A percentile compares a stretch with the other conserved stretches of the same genome.
phyloP scores from a whole-genome alignment of 2,888 invertebrate genomes.

The Pyrgus malvae region DNA sequence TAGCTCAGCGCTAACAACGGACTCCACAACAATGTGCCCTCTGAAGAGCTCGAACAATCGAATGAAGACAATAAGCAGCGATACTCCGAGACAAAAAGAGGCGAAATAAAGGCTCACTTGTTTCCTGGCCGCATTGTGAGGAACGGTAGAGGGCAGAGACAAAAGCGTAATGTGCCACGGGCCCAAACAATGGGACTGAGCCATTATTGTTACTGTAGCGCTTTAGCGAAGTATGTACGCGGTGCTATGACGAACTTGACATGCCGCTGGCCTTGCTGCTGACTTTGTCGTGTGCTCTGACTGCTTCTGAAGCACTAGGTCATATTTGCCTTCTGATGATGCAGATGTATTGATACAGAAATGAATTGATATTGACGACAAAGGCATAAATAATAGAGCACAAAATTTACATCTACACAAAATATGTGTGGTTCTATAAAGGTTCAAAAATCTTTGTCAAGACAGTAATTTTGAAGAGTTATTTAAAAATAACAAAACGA shows the following conservation, averaged over 20 bases:
- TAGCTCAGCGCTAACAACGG: slow-evolving; percentile 77
- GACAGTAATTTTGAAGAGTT: too few relatives aligned
- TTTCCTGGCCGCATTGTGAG: slow-evolving; percentile 83
- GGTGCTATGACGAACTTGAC: slow-evolving; percentile 76
- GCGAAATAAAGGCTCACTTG: slow-evolving; percentile 83
- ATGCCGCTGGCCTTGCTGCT: slow-evolving; percentile 58
- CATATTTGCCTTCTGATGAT: slow-evolving; percentile 21
- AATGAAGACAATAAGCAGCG: slow-evolving; percentile 83
- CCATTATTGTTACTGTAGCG: slow-evolving; percentile 81
- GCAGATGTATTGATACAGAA: background rate
- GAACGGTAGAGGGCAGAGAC: slow-evolving; percentile 82
- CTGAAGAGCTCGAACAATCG: slow-evolving; percentile 82
- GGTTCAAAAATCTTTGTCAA: too few relatives aligned
- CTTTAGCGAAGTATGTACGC: slow-evolving; percentile 75
- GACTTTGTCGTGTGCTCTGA: slow-evolving; percentile 38
- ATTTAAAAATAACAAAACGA: too few relatives aligned
- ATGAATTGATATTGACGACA: too few relatives aligned
- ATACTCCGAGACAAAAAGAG: slow-evolving; percentile 83
- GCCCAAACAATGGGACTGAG: slow-evolving; percentile 79
- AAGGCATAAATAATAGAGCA: background rate
- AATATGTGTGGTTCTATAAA: too few relatives aligned
- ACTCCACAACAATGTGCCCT: slow-evolving; percentile 81
- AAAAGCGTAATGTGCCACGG: slow-evolving; percentile 82
- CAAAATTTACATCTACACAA: too few relatives aligned
- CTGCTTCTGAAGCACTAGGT: slow-evolving; percentile 37